These are phyloP conservation scores for Hypsibius dujardini DNA, from an alignment of 1,140 invertebrate species.

Conservation along the genomic window DNA sequence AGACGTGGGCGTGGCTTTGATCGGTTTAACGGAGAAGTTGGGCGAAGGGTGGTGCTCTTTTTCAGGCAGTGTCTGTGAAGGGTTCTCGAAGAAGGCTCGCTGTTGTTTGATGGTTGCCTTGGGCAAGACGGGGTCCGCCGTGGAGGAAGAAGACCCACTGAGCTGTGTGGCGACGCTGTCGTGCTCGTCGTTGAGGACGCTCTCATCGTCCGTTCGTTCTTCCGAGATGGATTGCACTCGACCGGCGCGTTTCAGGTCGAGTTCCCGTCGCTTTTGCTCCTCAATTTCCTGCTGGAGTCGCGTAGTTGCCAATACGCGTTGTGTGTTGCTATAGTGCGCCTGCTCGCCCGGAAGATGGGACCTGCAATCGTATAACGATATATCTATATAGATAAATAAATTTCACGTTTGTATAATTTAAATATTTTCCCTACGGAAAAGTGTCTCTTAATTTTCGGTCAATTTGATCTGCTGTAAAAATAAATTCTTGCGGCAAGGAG, in stretches of 20 bases:
- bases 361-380: too few species aligned
- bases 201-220: conserved; percentile 29
- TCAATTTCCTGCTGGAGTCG: conserved; percentile 36
- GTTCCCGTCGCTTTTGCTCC: conserved; percentile 33
- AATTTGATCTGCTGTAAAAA: too few species aligned
- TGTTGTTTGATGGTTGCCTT: not conserved
- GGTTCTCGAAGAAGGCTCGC: not conserved
- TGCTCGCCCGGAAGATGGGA: conserved; percentile 19
- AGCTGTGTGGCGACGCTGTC: not conserved
- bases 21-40: too few species aligned
- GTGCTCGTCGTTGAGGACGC: not conserved
- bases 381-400: too few species aligned
- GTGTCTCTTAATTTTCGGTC: too few species aligned
- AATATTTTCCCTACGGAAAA: too few species aligned
- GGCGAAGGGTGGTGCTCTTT: not conserved
- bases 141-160: not conserved
- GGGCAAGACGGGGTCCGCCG: not conserved
- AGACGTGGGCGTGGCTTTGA: too few species aligned
- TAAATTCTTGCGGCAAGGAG: too few species aligned
- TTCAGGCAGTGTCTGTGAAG: not conserved
- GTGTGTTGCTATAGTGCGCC: conserved; percentile 25
- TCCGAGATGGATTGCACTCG: conserved; percentile 32
- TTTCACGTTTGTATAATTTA: too few species aligned
- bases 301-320: conserved; percentile 31
- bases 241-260: conserved; percentile 31